Conservation (phyloP, 2,888 invertebrate species). For the Allacma fusca region DNA sequence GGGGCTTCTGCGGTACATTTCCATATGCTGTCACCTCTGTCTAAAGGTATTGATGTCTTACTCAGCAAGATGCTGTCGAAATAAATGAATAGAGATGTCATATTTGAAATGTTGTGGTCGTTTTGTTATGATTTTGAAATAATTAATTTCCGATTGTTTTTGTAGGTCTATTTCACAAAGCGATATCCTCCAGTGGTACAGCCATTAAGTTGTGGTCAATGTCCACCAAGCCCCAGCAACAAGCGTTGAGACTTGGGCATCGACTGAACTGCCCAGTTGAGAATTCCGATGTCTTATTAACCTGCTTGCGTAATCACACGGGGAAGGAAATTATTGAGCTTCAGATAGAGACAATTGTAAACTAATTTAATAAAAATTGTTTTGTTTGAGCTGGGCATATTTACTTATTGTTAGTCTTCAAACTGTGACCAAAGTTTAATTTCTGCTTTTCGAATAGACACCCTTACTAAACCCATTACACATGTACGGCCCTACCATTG, state of each 20-base stretch:
- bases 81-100: too few relatives aligned
- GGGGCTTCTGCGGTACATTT: slow-evolving; percentile 34
- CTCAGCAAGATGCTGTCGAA: too few relatives aligned
- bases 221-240: slow-evolving; percentile 43
- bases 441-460: slow-evolving; percentile 48
- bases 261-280: slow-evolving; percentile 28
- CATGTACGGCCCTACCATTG: slow-evolving; percentile 57
- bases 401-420: too few relatives aligned
- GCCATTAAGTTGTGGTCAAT: slow-evolving; percentile 57
- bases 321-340: slow-evolving; percentile 52
- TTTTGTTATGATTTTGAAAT: too few relatives aligned
- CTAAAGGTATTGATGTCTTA: slow-evolving; percentile 14
- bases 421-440: too few relatives aligned
- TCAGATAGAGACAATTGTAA: slow-evolving; percentile 54
- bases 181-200: slow-evolving; percentile 49
- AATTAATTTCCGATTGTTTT: too few relatives aligned
- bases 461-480: slow-evolving; percentile 54
- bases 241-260: slow-evolving; percentile 44
- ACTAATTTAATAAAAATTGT: slow-evolving; percentile 22
- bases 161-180: slow-evolving; percentile 51
- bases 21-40: slow-evolving; percentile 34
- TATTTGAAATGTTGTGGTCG: too few relatives aligned
- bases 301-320: slow-evolving; percentile 48
- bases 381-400: too few relatives aligned
- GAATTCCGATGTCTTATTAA: slow-evolving; percentile 43